A percentile compares a stretch with the other conserved stretches of the same genome.
phyloP scores from a whole-genome alignment of 1,140 invertebrate species.

The fruit fly (Drosophila melanogaster) region Release_6_plus_ISO1_MT NT_037436.4:14399001-14399500 shows the following conservation, averaged over 20 bases:
- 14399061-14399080: background rate
- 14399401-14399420: slow-evolving; percentile 25
- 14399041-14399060: slow-evolving; percentile 57
- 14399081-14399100: background rate
- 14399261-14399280: too few species aligned
- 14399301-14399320: background rate
- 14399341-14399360: background rate
- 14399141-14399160: slow-evolving; percentile 80
- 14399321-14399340: slow-evolving; percentile 3
- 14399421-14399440: slow-evolving; percentile 27
- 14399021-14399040: slow-evolving; percentile 60
- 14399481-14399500: slow-evolving; percentile 23
- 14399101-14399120: slow-evolving; percentile 19
- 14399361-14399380: slow-evolving; percentile 66
- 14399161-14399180: slow-evolving; percentile 18
- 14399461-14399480: slow-evolving; percentile 7
- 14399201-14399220: background rate
- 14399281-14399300: too few species aligned
- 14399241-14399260: too few species aligned
- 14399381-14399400: slow-evolving; percentile 35
- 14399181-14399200: background rate
- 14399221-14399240: background rate
- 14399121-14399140: slow-evolving; percentile 72
- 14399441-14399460: slow-evolving; percentile 18
- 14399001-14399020: slow-evolving; percentile 1